Base-by-base conservation (phyloP, 2,888 invertebrate genomes). In the Limenitis camilla region DNA sequence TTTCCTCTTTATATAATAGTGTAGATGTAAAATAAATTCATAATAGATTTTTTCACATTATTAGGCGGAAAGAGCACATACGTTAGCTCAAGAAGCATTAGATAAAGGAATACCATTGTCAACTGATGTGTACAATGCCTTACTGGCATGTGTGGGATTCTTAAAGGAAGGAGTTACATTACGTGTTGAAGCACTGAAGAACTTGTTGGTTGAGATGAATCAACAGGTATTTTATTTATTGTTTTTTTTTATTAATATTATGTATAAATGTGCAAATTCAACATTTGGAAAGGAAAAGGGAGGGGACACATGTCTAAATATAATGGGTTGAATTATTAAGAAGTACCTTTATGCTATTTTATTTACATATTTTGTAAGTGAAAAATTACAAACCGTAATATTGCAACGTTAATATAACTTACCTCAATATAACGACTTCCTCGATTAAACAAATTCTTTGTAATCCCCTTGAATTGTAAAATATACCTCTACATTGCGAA, bases 91-190 rank as follows among this genome's bases (percentile, higher is more conserved):
- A 58, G 92, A 95, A 66, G 92, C 93, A 0, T 72, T 84, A 53
- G 88, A 91, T 42, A 92, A 93, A 59, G 89, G 90, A 11, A 74
- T 94, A 2, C 75, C 85, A 6, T 66, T 96, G 19, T 91, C 91
- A 53, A 85, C 91, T 0, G 85, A 88, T 53, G 91, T 93, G 0
- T 96, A 91, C 66, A 96, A 96, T 76, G 71, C 90, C 0, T 67
- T 96, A 0, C 83, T 97, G 5, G 74, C 74, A 2, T 87, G 91
- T 41, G 81, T 89, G 0, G 89, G 89, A 28, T 90, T 90, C 57
- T 61, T 94, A 0, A 91, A 90, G 62, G 94, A 95, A 73, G 89
- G 90, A 5, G 84, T 81, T 6, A 89, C 92, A 4, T 74, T 92
- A 52, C 88, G 93, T 9, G 91, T 92, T 88, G 81, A 90, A 33